phyloP scores from a whole-genome alignment of 2,888 invertebrate genomes.

The Lycaena phlaeas region DNA sequence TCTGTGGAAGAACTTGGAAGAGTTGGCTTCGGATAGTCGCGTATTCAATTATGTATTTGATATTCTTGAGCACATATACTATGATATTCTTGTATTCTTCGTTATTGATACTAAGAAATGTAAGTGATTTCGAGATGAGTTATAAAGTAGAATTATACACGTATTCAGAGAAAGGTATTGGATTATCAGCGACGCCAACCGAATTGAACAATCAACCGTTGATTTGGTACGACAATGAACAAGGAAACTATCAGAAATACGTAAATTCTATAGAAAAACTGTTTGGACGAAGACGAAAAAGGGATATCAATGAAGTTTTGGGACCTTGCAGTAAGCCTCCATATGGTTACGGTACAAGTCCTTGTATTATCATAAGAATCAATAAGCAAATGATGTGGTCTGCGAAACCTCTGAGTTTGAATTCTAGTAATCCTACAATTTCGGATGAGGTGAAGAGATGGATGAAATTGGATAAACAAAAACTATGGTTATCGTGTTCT shows the following conservation, averaged over 20 bases:
- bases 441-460: constrained; percentile 39
- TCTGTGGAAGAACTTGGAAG: constrained; percentile 37
- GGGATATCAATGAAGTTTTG: constrained; percentile 25
- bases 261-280: constrained; percentile 38
- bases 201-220: constrained; percentile 34
- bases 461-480: constrained; percentile 32
- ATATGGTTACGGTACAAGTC: constrained; percentile 48
- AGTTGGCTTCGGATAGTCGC: constrained; percentile 39
- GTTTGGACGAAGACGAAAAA: constrained; percentile 30
- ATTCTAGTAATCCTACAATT: constrained; percentile 27
- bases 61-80: constrained; percentile 42
- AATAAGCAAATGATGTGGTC: constrained; percentile 48
- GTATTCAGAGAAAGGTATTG: constrained; percentile 39
- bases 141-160: constrained; percentile 28
- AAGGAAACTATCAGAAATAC: constrained; percentile 40
- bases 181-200: constrained; percentile 46
- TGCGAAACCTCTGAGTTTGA: constrained; percentile 35
- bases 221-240: constrained; percentile 43
- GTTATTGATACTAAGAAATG: constrained; percentile 30
- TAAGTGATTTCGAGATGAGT: constrained; percentile 22
- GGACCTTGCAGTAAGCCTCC: constrained; percentile 49
- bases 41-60: constrained; percentile 43
- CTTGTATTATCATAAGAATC: constrained; percentile 51
- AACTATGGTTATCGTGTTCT: constrained; percentile 45
- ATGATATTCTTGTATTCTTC: constrained; percentile 37